Percentiles rank a stretch among this genome's conserved stretches.
Evolutionary conservation across 2,797 vertebrate genomes (phyloP).

Genomic region (Buphagus erythrorhynchus): DNA sequence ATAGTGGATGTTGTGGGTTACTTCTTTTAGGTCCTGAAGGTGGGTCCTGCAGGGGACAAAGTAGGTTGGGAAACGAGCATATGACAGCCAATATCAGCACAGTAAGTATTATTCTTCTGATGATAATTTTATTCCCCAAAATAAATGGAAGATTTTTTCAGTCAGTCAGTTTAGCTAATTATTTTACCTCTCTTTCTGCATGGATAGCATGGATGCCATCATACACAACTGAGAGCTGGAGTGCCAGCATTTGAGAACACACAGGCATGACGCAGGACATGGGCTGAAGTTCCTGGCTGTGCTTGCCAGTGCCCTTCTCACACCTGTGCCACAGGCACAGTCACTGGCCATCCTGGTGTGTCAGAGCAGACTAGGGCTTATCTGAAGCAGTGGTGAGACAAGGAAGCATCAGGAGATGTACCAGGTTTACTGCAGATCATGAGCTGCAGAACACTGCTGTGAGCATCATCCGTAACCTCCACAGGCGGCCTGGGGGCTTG

Average conservation of each 20-base stretch:
- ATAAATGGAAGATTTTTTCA: background rate
- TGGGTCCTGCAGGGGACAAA: constrained; percentile 84
- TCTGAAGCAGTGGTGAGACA: background rate
- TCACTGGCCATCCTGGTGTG: background rate
- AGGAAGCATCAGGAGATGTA: background rate
- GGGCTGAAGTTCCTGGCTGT: background rate
- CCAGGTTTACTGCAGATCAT: background rate
- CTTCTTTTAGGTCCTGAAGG: constrained; percentile 97
- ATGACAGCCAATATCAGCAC: fast-evolving
- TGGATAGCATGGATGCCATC: background rate
- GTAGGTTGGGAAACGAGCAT: background rate
- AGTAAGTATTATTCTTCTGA: background rate
- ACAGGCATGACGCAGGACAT: background rate
- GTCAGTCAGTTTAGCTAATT: background rate
- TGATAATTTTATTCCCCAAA: background rate
- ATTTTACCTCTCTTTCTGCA: background rate
- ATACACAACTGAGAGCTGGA: background rate
- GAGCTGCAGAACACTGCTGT: background rate
- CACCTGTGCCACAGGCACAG: background rate
- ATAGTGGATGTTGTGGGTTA: constrained; percentile 98
- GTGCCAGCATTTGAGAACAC: background rate
- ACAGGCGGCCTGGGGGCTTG: background rate
- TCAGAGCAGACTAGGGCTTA: background rate
- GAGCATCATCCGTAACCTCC: background rate
- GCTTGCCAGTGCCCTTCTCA: background rate